Evolutionary conservation across 2,113 vertebrate genomes (phyloP), one percentile per base, ranked within the genome.

Genomic region (Megatriorchis doriae): DNA sequence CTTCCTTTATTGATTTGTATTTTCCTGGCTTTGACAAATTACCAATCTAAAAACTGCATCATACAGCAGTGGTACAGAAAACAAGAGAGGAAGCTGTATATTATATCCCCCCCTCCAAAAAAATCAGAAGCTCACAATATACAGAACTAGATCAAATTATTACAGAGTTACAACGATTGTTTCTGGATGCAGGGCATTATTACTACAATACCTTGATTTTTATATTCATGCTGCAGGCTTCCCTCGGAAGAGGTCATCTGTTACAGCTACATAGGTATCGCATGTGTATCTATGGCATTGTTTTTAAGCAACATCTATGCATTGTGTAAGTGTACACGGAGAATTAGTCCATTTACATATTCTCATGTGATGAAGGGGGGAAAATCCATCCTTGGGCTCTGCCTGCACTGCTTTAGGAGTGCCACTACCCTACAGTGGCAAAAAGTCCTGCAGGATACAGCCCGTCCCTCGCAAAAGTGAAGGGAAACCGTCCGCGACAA

Each of bases 11-110:
- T 94, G 86, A 94, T 97, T 97, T 94, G 52, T 94, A 86, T 97
- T 97, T 97, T 82, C 56, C 77, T 95, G 94, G 74, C 70, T 94
- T 96, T 96, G 78, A 86, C 82, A 97, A 86, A 97, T 97, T 87
- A 79, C 75, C 81, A 36, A 5, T 56, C 48, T 81, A 19, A 92
- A 82, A 96, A n/a, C 84, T 90, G 85, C 45, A 91, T 87, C 82
- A 22, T 82, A 15, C 81, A 74, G 90, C 73, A 91, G 48, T 42
- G 58, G 29, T 53, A 68, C n/a, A 88, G 56, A 67, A 94, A 72
- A 70, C 63, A 88, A 89, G 53, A 86, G 72, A 79, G 68, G 50
- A 80, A 88, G 79, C 91, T 86, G 43, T 75, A 31, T 65, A 70
- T 95, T 84, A 70, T 67, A 59, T 34, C 17, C 16, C 74, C 34